Conservation (phyloP, 2,888 invertebrate species). For the Dascillus cervinus region DNA sequence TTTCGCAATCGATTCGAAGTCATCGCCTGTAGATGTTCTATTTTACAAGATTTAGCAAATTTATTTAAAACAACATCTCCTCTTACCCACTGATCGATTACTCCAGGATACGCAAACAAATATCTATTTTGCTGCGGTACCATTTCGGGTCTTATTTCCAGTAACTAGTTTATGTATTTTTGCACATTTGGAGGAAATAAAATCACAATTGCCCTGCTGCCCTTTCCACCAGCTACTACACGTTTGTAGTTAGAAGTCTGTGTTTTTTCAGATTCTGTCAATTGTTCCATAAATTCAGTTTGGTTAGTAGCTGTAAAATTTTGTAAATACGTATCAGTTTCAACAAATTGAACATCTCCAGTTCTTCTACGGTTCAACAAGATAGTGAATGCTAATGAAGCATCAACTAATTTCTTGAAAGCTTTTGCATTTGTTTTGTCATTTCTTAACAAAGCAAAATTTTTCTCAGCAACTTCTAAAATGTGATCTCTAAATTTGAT, state of each 20-base stretch:
- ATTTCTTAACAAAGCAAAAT: constrained; percentile 4
- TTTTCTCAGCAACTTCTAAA: constrained; percentile 2
- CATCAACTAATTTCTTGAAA: constrained; percentile 4
- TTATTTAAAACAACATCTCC: constrained; percentile 7
- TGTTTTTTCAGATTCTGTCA: constrained; percentile 10
- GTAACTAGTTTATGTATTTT: constrained; percentile 8
- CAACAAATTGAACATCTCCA: constrained; percentile 8
- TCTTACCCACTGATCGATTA: constrained; percentile 8
- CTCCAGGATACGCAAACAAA: constrained; percentile 12
- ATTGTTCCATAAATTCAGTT: constrained; percentile 7
- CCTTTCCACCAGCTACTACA: constrained; percentile 13
- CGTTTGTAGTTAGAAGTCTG: constrained; percentile 8
- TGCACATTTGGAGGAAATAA: constrained; percentile 10
- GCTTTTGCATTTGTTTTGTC: constrained; percentile 3
- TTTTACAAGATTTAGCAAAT: constrained; percentile 6
- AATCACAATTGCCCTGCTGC: constrained; percentile 10
- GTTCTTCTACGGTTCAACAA: constrained; percentile 12
- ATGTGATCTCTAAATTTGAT: constrained; percentile 8
- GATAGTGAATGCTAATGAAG: constrained; percentile 5
- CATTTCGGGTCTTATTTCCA: constrained; percentile 8
- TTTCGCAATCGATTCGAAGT: constrained; percentile 9
- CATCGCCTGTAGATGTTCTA: constrained; percentile 7
- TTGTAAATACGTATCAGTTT: constrained; percentile 6
- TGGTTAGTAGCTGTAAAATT: constrained; percentile 7
- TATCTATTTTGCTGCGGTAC: constrained; percentile 10